Conservation (phyloP, 1,140 invertebrate species). For the Drosophila pruinosa region DNA sequence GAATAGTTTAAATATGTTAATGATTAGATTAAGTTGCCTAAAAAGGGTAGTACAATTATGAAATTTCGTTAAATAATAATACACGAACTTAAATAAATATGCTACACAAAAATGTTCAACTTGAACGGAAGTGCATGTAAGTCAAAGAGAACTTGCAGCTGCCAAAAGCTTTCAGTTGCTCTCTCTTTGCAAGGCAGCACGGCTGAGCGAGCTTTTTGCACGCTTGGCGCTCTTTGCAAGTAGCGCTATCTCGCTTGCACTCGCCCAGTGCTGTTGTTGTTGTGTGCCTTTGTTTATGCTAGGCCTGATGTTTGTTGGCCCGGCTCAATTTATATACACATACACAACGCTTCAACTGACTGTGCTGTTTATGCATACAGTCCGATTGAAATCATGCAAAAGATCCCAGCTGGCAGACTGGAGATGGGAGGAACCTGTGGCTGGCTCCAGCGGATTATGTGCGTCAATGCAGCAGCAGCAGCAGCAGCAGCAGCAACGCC, state of each 20-base stretch:
- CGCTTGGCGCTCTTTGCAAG: background rate
- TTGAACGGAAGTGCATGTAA: background rate
- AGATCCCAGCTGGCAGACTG: background rate
- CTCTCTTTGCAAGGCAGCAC: conserved; percentile 11
- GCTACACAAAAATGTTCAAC: background rate
- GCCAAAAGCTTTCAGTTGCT: conserved; percentile 7
- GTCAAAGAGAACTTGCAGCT: background rate
- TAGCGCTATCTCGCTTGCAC: background rate
- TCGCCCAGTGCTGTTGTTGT: background rate
- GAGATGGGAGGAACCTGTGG: conserved; percentile 27
- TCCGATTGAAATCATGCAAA: conserved; percentile 40
- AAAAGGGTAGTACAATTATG: too few relatives aligned
- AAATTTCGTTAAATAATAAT: too few relatives aligned
- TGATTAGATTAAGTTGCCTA: too few relatives aligned
- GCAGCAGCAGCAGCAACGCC: background rate
- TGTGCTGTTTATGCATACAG: conserved; percentile 34
- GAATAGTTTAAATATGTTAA: too few relatives aligned
- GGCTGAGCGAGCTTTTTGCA: conserved; percentile 39
- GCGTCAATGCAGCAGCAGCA: conserved; percentile 38
- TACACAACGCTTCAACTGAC: background rate
- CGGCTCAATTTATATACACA: conserved; percentile 24
- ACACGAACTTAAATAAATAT: too few relatives aligned
- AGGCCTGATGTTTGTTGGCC: conserved; percentile 43
- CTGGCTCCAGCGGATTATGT: conserved; percentile 37
- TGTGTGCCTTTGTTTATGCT: conserved; percentile 44